Conservation (phyloP, 2,888 invertebrate species). For the Zygogramma bicolorata region DNA sequence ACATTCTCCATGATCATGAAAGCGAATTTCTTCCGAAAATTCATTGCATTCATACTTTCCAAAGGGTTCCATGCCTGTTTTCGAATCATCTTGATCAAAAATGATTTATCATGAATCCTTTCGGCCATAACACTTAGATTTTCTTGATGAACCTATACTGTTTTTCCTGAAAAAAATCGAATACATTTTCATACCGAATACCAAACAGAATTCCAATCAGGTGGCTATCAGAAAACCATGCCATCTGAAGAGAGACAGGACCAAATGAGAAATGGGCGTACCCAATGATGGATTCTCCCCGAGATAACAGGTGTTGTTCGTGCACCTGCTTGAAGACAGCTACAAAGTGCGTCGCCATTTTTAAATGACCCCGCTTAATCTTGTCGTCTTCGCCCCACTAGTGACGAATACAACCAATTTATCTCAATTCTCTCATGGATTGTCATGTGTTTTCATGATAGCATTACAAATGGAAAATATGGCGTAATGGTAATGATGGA, state of each 20-base stretch:
- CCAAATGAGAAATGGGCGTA: neutral
- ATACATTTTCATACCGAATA: no score
- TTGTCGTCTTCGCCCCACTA: constrained; percentile 3
- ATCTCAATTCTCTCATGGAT: neutral
- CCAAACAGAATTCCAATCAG: neutral
- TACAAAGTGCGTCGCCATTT: constrained; percentile 12
- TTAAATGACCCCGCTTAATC: constrained; percentile 3
- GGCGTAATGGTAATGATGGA: neutral
- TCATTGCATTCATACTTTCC: no score
- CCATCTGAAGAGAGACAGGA: neutral
- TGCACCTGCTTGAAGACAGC: constrained; percentile 13
- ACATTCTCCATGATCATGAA: no score
- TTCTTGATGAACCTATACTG: no score
- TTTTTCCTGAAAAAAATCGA: no score
- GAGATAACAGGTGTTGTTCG: neutral
- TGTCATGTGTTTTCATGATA: neutral
- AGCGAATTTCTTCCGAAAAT: no score
- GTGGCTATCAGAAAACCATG: no score
- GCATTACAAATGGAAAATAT: neutral
- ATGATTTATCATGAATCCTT: no score
- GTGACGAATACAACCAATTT: neutral
- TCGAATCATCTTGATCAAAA: no score
- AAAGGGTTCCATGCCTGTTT: no score
- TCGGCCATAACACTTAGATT: no score
- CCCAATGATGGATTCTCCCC: neutral